phyloP scores from a whole-genome alignment of 1,140 invertebrate genomes.

The Neuroterus valhalla region DNA sequence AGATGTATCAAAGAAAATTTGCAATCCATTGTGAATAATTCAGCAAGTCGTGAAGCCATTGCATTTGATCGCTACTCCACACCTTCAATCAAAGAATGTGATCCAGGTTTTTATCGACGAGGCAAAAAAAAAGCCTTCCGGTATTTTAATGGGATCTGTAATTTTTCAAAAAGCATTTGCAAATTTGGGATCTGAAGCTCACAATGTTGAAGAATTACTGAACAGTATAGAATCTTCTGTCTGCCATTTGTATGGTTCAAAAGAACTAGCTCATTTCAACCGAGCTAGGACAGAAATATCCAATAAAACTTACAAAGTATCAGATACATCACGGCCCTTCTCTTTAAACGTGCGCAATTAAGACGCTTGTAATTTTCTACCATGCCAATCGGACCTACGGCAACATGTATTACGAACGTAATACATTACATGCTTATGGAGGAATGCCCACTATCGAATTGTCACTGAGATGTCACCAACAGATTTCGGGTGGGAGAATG shows the following conservation, averaged over 20 bases:
- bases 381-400: conserved; percentile 56
- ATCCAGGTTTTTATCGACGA: conserved; percentile 61
- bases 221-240: background rate
- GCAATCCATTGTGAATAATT: too few relatives aligned
- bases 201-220: background rate
- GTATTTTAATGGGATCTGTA: conserved; percentile 42
- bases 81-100: background rate
- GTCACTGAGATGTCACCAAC: conserved; percentile 8
- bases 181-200: conserved; percentile 13
- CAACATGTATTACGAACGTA: conserved; percentile 60
- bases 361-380: conserved; percentile 55
- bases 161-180: conserved; percentile 47
- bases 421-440: conserved; percentile 54
- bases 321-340: conserved; percentile 31
- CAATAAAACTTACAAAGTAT: conserved; percentile 18
- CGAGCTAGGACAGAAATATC: background rate
- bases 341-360: conserved; percentile 58
- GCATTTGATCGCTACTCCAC: background rate
- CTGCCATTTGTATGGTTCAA: conserved; percentile 11
- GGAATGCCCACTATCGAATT: conserved; percentile 47
- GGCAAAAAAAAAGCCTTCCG: conserved; percentile 55
- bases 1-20: too few relatives aligned
- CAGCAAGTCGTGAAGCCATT: too few relatives aligned
- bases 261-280: conserved; percentile 4
- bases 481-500: conserved; percentile 52